Base-by-base conservation (phyloP, 2,888 invertebrate genomes). In the Pollenia labialis region DNA sequence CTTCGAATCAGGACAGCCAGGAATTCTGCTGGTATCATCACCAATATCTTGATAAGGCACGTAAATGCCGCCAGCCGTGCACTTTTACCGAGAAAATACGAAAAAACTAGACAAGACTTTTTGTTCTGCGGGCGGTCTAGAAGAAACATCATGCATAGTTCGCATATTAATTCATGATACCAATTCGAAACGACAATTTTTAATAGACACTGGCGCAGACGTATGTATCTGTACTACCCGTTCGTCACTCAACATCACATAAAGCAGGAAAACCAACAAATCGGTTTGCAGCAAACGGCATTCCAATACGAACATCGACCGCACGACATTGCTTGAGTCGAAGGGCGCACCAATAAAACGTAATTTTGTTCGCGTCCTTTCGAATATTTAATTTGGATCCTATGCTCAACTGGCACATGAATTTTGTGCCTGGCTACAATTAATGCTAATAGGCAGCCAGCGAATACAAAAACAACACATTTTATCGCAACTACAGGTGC, bases 171-270 rank as follows among this genome's bases (percentile, higher is more conserved):
- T 56, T 4, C 14, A 56, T 10, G 56, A 56, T 18, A 56, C 2
- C 56, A 56, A 7, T 18, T 56, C 56, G 52, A 56, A 56, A 23
- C 16, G 10, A 56, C 56, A 56, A 56, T 16, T 56, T 9, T 16
- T 56, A 56, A 56, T 56, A 56, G 56, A 56, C 10, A 56, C 56
- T 56, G 56, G n/a, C 18, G 18, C 56, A 18, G 56, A 18, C 10
- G 56, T 56, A 56, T 56, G 56, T 56, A 56, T 56, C 56, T 50
- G 50, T 50, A n/a, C 50, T 50, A 18, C 56, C 56, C 3, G 56
- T 56, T 23, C 23, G 23, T 23, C 16, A 18, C 16, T 16, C 56
- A 16, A 56, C n/a, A 4, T 18, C n/a, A 18, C 18, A n/a, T 4
- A 54, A 10, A 16, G 4, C 56, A 4, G 16, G 10, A 16, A n/a